phyloP scores from a whole-genome alignment of 1,140 invertebrate genomes.

The Megathymus violae region DNA sequence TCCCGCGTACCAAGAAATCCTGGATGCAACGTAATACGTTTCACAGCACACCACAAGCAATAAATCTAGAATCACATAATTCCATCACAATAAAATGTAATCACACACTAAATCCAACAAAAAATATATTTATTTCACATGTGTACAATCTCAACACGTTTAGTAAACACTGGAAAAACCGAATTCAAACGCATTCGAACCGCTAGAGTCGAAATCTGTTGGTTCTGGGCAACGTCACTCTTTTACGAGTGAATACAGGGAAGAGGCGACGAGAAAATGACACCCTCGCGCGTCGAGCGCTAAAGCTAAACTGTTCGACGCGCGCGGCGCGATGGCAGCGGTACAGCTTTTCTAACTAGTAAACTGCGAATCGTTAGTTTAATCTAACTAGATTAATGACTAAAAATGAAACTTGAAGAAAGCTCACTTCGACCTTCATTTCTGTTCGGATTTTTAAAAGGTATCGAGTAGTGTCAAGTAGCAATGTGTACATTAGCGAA shows the following conservation, averaged over 20 bases:
- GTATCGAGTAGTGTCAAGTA: too few relatives aligned
- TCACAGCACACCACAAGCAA: slow-evolving; percentile 33
- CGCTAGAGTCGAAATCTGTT: slow-evolving; percentile 28
- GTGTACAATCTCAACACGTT: slow-evolving; percentile 30
- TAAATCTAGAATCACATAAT: slow-evolving; percentile 34
- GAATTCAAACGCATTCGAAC: slow-evolving; percentile 8
- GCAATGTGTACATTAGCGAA: too few relatives aligned
- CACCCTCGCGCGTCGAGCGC: slow-evolving; percentile 35
- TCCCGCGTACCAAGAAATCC: slow-evolving; percentile 16
- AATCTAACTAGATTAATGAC: too few relatives aligned
- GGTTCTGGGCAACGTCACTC: slow-evolving; percentile 44
- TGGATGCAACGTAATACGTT: slow-evolving; percentile 1
- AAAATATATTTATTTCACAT: slow-evolving; percentile 20
- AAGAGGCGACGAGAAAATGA: slow-evolving; percentile 14
- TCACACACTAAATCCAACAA: slow-evolving; percentile 20
- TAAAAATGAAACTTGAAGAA: too few relatives aligned
- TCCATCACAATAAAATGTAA: slow-evolving; percentile 37
- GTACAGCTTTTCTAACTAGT: too few relatives aligned
- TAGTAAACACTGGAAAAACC: slow-evolving; percentile 17
- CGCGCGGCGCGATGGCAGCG: too few relatives aligned
- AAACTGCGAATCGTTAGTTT: too few relatives aligned
- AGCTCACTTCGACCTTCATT: too few relatives aligned
- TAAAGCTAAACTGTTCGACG: slow-evolving; percentile 48
- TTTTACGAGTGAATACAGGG: slow-evolving; percentile 36
- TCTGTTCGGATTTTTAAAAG: too few relatives aligned